Base-by-base conservation (phyloP, 2,113 vertebrate genomes). In the Entomyzon cyanotis region DNA sequence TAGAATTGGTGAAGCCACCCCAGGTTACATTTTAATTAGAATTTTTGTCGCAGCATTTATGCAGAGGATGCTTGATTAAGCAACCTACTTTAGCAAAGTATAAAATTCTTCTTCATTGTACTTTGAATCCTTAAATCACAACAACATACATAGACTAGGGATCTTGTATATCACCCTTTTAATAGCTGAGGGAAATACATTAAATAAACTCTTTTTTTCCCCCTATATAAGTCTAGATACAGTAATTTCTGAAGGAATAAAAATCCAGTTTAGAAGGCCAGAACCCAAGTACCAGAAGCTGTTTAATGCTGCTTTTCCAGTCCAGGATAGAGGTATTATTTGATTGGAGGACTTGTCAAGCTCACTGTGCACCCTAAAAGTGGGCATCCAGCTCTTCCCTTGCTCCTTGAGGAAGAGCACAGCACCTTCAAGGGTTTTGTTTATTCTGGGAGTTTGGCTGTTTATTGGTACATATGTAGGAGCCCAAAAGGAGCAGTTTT, bases 11-110 rank as follows among this genome's bases (percentile, higher is more conserved):
- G 49, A 94, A 92, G 68, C 30, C 30, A 86, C 84, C 64, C n/a
- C 49, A 85, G 75, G 82, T 91, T 90, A 88, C 37, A 59, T 62
- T 91, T 95, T 96, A 96, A 95, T 96, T 93, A 85, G 69, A 88
- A 53, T 50, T 93, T 78, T 75, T 81, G 35, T 69, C 79, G n/a
- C 37, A 58, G 44, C 7, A 75, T 47, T 91, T 91, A 28, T 18
- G 2, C 46, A 62, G 22, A 89, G 20, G 33, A 73, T 92, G 49
- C n/a, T 87, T 94, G 70, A 76, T 93, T 91, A 79, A 93, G 47
- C 58, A 87, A 39, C 59, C 24, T 65, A 44, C 22, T 89, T 77
- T 13, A 71, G 13, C 33, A 78, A 90, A 84, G 37, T 67, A 44
- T n/a, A 68, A 89, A 80, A 73, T 86, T 73, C 8, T 30, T 79